Evolutionary conservation across 2,888 invertebrate genomes (phyloP), one percentile per base, ranked within the genome.

Genomic region (Glomeris marginata): DNA sequence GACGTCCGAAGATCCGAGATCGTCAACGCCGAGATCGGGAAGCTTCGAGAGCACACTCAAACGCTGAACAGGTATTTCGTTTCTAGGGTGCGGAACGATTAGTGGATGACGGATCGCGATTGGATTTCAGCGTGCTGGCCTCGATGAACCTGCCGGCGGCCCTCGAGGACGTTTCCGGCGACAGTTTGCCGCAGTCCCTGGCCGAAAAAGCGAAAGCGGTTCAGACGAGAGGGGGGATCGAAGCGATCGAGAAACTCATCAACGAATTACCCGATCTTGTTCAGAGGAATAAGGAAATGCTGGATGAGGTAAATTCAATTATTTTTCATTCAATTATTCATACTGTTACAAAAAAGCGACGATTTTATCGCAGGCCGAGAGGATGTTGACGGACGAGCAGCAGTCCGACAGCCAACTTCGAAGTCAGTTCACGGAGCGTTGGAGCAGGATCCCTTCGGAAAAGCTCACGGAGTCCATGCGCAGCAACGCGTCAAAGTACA

Each of bases 81-180:
- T 43, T 15, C 10, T 40, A 4, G n/a, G 13, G n/a, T 47, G 15
- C 11, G 45, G 13, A 45, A 21, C 16, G 1, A 20, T 42, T 34
- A 2, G 2, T 50, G 28, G 28, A 38, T 16, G 18, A 16, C n/a
- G n/a, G n/a, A 33, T 18, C 4, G n/a, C 42, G 33, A 20, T 42
- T 2, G 33, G 13, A 16, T 20, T 60, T 47, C 61, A 80, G 83
- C 61, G 77, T 90, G 45, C 72, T 98, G 63, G 87, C 94, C 1
- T 90, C 90, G 53, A 73, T 97, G 57, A 95, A 91, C 73, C 76
- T 98, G 61, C 97, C 98, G 8, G 97, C 95, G n/a, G 90, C 94
- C 47, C 76, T 97, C 50, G 97, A 98, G 71, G 80, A 80, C 58
- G 75, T 77, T 6, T 76, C 76, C 58, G 76, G 77, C 38, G 77